Conservation (phyloP, 2,113 vertebrate species). For the Gymnocephalus cernua region DNA sequence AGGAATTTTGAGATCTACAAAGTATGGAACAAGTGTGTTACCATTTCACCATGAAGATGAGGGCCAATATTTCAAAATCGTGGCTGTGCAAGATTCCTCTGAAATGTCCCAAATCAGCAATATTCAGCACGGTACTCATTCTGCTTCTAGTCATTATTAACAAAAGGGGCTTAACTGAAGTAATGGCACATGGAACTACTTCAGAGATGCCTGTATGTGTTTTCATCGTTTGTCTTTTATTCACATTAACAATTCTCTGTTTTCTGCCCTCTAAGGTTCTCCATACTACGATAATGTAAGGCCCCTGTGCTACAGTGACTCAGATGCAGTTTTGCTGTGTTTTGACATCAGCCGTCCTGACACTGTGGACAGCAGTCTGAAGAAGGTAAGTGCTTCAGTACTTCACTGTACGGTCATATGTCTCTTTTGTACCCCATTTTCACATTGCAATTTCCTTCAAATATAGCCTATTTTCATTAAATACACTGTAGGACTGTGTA, state of each 20-base stretch:
- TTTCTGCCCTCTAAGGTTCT: conserved; percentile 84
- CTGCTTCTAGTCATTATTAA: not conserved
- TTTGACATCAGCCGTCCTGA: conserved; percentile 97
- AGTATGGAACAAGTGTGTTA: not conserved
- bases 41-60: not conserved
- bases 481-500: too few species aligned
- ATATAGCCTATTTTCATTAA: not conserved
- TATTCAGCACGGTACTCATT: not conserved
- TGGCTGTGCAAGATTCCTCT: not conserved
- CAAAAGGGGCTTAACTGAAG: not conserved
- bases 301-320: conserved; percentile 97
- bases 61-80: conserved; percentile 1
- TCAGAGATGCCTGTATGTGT: not conserved
- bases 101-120: not conserved
- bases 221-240: conserved; percentile 8
- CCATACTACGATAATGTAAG: conserved; percentile 98
- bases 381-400: conserved; percentile 87
- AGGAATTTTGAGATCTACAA: not conserved
- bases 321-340: conserved; percentile 94
- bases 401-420: not conserved
- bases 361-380: conserved; percentile 92
- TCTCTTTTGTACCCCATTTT: not conserved
- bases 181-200: not conserved
- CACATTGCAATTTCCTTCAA: not conserved
- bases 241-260: not conserved